These are phyloP conservation scores for Jacana jacana DNA, from an alignment of 2,113 vertebrate species.

Conservation along the genomic window DNA sequence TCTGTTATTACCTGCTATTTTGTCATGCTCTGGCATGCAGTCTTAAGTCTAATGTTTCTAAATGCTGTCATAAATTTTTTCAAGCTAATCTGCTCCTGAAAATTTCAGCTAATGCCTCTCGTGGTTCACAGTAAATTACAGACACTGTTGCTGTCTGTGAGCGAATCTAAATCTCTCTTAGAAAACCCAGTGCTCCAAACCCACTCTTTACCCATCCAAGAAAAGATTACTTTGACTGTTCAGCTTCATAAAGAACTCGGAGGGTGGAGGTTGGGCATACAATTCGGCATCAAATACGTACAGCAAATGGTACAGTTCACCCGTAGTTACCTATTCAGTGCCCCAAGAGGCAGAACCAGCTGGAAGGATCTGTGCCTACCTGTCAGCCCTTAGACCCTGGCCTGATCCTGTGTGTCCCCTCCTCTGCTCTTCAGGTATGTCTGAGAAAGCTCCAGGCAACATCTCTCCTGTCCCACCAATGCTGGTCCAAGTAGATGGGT, in stretches of 20 bases:
- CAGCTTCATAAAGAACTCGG: not conserved
- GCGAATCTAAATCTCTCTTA: constrained; percentile 16
- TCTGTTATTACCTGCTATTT: constrained; percentile 73
- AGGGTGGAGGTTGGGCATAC: not conserved
- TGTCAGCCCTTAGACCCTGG: not conserved
- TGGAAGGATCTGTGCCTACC: not conserved
- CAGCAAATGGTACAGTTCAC: not conserved
- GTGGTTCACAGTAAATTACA: constrained; percentile 21
- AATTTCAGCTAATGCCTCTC: constrained; percentile 58
- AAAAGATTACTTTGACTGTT: not conserved
- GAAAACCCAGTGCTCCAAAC: not conserved
- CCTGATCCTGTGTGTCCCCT: fast-evolving
- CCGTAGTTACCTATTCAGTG: not conserved
- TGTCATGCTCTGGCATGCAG: constrained; percentile 69
- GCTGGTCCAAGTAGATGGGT: not conserved
- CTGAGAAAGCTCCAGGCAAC: not conserved
- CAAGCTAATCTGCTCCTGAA: constrained; percentile 64
- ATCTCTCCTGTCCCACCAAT: not conserved
- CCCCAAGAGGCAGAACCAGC: not conserved
- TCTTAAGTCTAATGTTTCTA: constrained; percentile 60
- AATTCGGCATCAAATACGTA: not conserved
- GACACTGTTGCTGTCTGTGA: not conserved
- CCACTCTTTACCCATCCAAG: not conserved
- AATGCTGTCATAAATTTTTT: constrained; percentile 74
- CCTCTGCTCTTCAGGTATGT: not conserved